These are phyloP conservation scores for Bovichtus variegatus DNA, from an alignment of 2,797 vertebrate genomes.

Conservation along the genomic window DNA sequence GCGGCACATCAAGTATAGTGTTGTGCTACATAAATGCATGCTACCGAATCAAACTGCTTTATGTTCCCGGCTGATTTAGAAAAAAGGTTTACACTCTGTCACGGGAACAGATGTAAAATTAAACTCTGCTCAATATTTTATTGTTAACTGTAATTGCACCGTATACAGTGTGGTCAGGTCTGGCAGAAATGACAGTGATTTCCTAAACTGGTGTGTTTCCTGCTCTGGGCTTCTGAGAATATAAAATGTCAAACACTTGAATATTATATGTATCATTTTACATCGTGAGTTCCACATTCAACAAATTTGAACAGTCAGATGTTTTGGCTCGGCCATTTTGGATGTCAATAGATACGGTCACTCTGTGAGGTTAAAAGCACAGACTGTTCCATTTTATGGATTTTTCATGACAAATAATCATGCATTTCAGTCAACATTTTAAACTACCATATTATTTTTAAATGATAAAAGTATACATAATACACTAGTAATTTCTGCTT, in stretches of 20 bases:
- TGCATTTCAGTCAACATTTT: slow-evolving; percentile 31
- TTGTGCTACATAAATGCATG: slow-evolving; percentile 38
- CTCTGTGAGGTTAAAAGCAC: not conserved
- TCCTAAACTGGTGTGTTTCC: slow-evolving; percentile 38
- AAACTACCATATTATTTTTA: slow-evolving; percentile 20
- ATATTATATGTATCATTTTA: slow-evolving; percentile 21
- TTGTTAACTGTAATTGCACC: slow-evolving; percentile 37
- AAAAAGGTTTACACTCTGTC: slow-evolving; percentile 43
- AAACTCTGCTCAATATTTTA: slow-evolving; percentile 47
- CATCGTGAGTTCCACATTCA: slow-evolving; percentile 12
- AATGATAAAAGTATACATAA: slow-evolving; percentile 33
- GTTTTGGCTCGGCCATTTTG: slow-evolving; percentile 5
- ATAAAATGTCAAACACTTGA: slow-evolving; percentile 46
- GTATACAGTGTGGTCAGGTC: slow-evolving; percentile 27
- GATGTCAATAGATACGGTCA: slow-evolving; percentile 7
- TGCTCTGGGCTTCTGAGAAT: slow-evolving; percentile 35
- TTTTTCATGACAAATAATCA: slow-evolving; percentile 34
- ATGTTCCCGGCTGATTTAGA: slow-evolving; percentile 42
- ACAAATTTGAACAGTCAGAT: slow-evolving; percentile 26
- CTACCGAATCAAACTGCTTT: slow-evolving; percentile 43
- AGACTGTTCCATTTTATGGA: slow-evolving; percentile 8
- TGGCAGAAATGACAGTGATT: slow-evolving; percentile 54
- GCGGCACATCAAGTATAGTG: slow-evolving; percentile 40
- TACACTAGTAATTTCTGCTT: slow-evolving; percentile 26
- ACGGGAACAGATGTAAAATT: slow-evolving; percentile 49